Base-by-base conservation (phyloP, 1,140 invertebrate genomes). In the Lysiphlebus fabarum region DNA sequence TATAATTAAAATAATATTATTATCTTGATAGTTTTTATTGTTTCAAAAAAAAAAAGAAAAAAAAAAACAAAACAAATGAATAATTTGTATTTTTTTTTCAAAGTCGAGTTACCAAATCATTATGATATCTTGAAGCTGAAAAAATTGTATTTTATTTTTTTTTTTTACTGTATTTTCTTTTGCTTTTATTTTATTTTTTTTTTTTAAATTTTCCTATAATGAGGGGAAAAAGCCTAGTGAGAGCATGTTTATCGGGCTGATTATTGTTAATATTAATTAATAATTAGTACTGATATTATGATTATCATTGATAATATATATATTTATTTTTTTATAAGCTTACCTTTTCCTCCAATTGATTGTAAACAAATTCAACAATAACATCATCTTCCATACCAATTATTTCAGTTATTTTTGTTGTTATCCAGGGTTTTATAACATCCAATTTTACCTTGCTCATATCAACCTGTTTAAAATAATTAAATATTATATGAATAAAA, bases 381-480 rank as follows among this genome's bases (percentile, higher is more conserved):
- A 99, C 96, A 78, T 98, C 95, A 81, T 99, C 98, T 81, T 99
- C 97, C 76, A 98, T 95, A 67, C 87, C 92, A 34, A 99, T 83
- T 42, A 99, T 88, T 73, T 97, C 92, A 0, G 93, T 98, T 38
- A 99, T 90, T 77, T 95, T 93, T 69, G 94, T 89, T 33, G 94
- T 92, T 67, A 99, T 99, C 97, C 98, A 99, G 63, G 98, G 98
- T 74, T 99, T 98, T 62, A 99, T 86, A 8, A 95, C 93, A 72
- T 99, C 95, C 64, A 99, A 79, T 78, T 99, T 98, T 36, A 99
- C 93, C 82, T 98, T 98, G 42, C 88, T 89, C 92, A 99, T 97
- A 77, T 99, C 96, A 74, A 99, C 92, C 94, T 97, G 67, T 43
- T 65, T 63, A 62, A 62, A 63, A 53, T 56, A 48, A 14, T 56